Evolutionary conservation across 1,140 invertebrate species (phyloP).

Genomic region (Spodoptera litura): DNA sequence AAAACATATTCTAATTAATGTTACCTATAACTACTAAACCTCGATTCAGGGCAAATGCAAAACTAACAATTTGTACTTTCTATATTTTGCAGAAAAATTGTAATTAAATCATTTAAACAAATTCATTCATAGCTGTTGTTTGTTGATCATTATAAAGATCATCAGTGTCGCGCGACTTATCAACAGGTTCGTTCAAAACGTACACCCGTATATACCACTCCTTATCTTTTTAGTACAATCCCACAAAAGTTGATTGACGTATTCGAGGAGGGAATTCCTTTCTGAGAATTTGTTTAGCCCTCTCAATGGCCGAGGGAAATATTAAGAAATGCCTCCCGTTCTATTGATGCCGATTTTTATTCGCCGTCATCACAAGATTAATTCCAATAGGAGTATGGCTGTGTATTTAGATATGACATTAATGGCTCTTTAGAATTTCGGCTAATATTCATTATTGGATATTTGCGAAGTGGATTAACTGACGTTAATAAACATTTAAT

Average conservation of each 20-base stretch:
- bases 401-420: constrained; percentile 43
- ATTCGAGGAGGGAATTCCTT: constrained; percentile 66
- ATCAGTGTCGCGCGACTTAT: background rate
- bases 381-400: constrained; percentile 50
- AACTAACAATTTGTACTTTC: too few relatives aligned
- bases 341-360: constrained; percentile 57
- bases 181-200: background rate
- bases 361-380: constrained; percentile 59
- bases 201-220: constrained; percentile 49
- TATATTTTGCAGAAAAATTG: too few relatives aligned
- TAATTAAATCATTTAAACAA: too few relatives aligned
- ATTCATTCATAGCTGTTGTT: too few relatives aligned
- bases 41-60: too few relatives aligned
- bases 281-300: constrained; percentile 71
- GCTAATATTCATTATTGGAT: constrained; percentile 44
- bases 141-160: too few relatives aligned
- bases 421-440: constrained; percentile 48
- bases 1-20: too few relatives aligned
- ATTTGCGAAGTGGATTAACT: constrained; percentile 42
- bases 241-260: constrained; percentile 74
- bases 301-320: constrained; percentile 63
- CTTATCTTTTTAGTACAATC: constrained; percentile 68
- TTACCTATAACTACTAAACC: too few relatives aligned
- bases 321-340: constrained; percentile 62
- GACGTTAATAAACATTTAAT: constrained; percentile 36